These are phyloP conservation scores for Falco biarmicus DNA, from an alignment of 2,797 vertebrate species.

Conservation along the genomic window DNA sequence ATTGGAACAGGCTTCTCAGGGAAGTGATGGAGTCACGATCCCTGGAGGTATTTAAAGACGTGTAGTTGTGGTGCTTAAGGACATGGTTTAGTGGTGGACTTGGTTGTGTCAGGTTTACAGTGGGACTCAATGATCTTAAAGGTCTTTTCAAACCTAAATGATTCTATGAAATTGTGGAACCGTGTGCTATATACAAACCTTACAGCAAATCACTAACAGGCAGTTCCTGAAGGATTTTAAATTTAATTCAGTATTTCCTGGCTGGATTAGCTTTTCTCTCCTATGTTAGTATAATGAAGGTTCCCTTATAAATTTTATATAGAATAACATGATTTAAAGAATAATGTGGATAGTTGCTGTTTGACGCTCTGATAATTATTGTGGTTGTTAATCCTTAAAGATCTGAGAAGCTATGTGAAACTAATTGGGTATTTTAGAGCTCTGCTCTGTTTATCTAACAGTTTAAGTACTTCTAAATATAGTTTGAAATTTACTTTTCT, in stretches of 20 bases:
- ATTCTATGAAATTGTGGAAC: not conserved
- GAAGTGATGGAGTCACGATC: not conserved
- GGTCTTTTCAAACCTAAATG: not conserved
- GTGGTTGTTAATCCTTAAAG: not conserved
- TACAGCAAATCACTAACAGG: not conserved
- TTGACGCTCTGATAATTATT: not conserved
- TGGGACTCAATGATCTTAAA: not conserved
- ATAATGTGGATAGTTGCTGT: not conserved
- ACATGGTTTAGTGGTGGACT: not conserved
- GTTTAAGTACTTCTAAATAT: not conserved
- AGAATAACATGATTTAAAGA: constrained; percentile 20
- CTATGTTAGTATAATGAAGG: not conserved
- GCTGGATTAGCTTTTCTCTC: not conserved
- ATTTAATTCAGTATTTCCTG: not conserved
- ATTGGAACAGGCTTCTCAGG: not conserved
- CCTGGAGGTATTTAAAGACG: rapidly evolving
- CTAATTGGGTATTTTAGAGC: not conserved
- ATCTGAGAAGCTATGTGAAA: not conserved
- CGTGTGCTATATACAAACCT: not conserved
- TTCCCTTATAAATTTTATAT: not conserved
- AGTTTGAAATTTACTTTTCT: not conserved
- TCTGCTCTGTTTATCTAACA: not conserved
- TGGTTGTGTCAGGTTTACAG: not conserved
- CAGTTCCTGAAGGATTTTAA: not conserved
- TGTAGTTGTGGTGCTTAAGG: not conserved